Evolutionary conservation across 92 coral and sea anemone genomes (phyloP).

Genomic region (Nematostella vectensis): DNA sequence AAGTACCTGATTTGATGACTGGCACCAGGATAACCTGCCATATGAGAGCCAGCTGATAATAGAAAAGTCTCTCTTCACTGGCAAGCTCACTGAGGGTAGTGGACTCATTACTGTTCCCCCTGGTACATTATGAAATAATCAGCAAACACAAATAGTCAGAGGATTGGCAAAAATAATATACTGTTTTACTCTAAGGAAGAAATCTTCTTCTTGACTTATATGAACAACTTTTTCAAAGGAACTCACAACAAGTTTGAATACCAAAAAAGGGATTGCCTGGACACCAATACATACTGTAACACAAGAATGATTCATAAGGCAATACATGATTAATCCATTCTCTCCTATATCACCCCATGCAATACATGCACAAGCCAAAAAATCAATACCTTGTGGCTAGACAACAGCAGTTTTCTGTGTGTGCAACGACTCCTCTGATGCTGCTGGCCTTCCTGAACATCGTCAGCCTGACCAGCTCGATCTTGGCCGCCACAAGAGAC

Average conservation of each 20-base stretch:
- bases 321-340: no score
- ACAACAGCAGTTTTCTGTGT: constrained; percentile 74
- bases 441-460: constrained; percentile 73
- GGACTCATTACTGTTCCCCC: constrained; percentile 53
- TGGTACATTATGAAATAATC: not conserved
- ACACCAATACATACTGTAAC: no score
- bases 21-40: constrained; percentile 95
- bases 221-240: no score
- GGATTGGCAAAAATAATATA: no score
- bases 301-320: no score
- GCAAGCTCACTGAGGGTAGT: constrained; percentile 70
- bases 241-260: no score
- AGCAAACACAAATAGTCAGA: not conserved
- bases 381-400: constrained; percentile 57
- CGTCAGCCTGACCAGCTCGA: constrained; percentile 74
- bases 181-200: no score
- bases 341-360: no score
- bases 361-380: no score
- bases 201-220: no score
- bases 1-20: constrained; percentile 78
- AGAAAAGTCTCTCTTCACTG: constrained; percentile 81
- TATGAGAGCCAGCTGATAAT: constrained; percentile 82
- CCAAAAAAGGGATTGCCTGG: no score
- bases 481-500: constrained; percentile 54
- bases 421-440: constrained; percentile 50